Evolutionary conservation across 2,113 vertebrate species (phyloP).

Genomic region (Hepsetus odoe): DNA sequence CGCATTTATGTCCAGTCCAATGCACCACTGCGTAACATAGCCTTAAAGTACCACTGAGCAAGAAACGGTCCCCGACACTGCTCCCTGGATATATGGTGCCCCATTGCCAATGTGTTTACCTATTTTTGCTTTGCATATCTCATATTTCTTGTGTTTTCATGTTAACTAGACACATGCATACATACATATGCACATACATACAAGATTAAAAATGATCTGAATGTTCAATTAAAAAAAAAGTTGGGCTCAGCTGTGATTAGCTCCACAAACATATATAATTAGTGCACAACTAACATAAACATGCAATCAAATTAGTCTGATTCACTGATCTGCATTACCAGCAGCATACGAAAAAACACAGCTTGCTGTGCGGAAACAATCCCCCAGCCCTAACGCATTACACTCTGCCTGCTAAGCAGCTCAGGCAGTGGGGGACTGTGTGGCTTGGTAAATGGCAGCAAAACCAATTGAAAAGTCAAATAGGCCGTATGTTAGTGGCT

Average conservation of each 20-base stretch:
- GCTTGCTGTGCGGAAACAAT: constrained; percentile 5
- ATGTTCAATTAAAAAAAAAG: background rate
- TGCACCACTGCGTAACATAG: too few species aligned
- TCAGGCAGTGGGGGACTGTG: constrained; percentile 22
- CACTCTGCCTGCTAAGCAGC: constrained; percentile 11
- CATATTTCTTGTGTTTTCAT: too few species aligned
- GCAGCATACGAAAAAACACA: constrained; percentile 20
- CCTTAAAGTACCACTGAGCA: too few species aligned
- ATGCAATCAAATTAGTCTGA: constrained; percentile 35
- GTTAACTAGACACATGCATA: too few species aligned
- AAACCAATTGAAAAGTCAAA: constrained; percentile 39
- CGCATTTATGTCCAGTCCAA: too few species aligned
- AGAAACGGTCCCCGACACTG: too few species aligned
- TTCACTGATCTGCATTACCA: constrained; percentile 12
- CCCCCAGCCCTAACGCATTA: constrained; percentile 16
- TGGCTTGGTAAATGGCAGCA: constrained; percentile 8
- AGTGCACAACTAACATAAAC: constrained; percentile 20
- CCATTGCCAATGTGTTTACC: too few species aligned
- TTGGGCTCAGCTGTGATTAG: constrained; percentile 12
- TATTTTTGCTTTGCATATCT: too few species aligned
- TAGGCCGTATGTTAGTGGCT: constrained; percentile 44
- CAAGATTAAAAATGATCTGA: background rate
- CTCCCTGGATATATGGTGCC: too few species aligned
- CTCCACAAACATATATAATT: constrained; percentile 24
- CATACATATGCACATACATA: too few species aligned